Base-by-base conservation (phyloP, 92 coral and sea anemone species). In the Hydrozoanthus gracilis region DNA sequence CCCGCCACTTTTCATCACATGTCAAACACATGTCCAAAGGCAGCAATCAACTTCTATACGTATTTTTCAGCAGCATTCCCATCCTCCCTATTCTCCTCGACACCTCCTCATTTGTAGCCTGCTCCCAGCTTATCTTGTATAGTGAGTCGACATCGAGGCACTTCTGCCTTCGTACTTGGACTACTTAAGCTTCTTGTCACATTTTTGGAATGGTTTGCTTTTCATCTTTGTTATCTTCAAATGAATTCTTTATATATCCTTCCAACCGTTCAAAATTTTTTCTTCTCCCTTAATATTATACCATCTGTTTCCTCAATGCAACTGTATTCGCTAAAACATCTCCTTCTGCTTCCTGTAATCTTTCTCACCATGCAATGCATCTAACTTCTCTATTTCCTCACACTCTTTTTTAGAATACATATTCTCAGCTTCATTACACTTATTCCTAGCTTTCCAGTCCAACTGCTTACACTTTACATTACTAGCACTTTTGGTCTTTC, bases 11-110 rank as follows among this genome's bases (percentile, higher is more conserved):
- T 17, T 71, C 13, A 71, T 71, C 49, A 71, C 77, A 71, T 71
- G 77, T 20, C 77, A 54, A 27, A 71, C 49, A 71, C 77, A 71
- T 71, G 77, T 20, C 77, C 77, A 27, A 71, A 20, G 45, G 45
- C 49, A 51, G 8, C 49, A 44, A 6, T 44, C 47, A 17, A 20
- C 46, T 44, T 44, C 47, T 71, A 9, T 44, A 7, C 12, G 44
- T 71, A 12, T 27, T 71, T 39, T 45, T 71, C 77, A 71, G 45
- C 54, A 44, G 77, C 47, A 20, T 71, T 52, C 52, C 45, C 8
- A 10, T 10, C 47, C 14, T 71, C 77, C 45, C 77, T 71, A 39
- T 71, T 71, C 54, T 71, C 54, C 77, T 71, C 15, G 60, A 55
- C 13, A 58, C 35, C 18, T 55, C 9, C 14, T 58, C 84, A 27